These are phyloP conservation scores for Platysternon megacephalum DNA, from an alignment of 2,113 vertebrate species.

Conservation along the genomic window DNA sequence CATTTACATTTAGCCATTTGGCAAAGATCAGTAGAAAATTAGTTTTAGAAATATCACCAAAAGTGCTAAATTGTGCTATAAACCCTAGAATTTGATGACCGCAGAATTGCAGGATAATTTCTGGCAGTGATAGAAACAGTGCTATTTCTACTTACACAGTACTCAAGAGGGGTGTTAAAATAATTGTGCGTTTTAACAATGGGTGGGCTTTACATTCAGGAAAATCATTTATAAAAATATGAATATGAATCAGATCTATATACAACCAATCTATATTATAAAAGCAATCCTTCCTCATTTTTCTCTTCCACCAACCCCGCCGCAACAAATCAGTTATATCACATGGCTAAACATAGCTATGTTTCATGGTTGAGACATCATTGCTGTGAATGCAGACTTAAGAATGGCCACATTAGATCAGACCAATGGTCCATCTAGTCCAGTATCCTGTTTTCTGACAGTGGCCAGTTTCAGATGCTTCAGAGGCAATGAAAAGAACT, in stretches of 20 bases:
- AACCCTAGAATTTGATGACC: not conserved
- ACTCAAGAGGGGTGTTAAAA: not conserved
- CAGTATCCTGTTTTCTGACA: too few species aligned
- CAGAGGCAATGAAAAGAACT: too few species aligned
- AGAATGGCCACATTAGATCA: too few species aligned
- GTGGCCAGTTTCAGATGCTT: too few species aligned
- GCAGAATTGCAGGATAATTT: not conserved
- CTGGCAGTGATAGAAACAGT: not conserved
- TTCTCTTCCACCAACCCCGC: not conserved
- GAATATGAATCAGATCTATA: not conserved
- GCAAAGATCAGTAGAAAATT: not conserved
- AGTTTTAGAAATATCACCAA: not conserved
- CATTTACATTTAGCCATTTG: not conserved
- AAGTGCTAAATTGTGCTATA: not conserved
- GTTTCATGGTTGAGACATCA: not conserved
- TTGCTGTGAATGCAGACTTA: not conserved
- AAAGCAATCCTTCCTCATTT: not conserved
- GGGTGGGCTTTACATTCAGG: not conserved
- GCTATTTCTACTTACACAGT: not conserved
- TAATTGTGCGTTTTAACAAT: too few species aligned
- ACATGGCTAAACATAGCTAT: not conserved
- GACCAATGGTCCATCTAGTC: too few species aligned
- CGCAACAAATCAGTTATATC: not conserved
- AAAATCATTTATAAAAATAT: not conserved
- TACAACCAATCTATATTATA: not conserved